Percentiles rank a stretch among this genome's conserved stretches.
Evolutionary conservation across 2,113 vertebrate genomes (phyloP).

Genomic region (Mastomys coucha): DNA sequence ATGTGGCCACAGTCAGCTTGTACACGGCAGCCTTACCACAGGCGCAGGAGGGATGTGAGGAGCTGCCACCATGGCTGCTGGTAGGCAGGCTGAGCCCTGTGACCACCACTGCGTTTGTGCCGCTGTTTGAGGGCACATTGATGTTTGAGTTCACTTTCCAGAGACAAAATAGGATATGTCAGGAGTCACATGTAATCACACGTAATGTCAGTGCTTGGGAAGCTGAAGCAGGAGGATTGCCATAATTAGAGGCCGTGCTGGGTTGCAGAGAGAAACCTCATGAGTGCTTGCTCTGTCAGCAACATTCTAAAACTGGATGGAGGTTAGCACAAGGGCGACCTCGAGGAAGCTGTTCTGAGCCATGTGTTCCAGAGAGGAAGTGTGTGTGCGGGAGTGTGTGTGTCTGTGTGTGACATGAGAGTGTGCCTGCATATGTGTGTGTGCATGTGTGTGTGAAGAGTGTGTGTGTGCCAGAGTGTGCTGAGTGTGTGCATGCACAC

Average conservation of each 20-base stretch:
- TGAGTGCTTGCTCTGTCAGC: background rate
- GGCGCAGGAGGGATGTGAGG: background rate
- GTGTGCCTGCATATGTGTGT: background rate
- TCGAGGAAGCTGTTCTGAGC: background rate
- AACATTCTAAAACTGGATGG: background rate
- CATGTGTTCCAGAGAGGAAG: background rate
- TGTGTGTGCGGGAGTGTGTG: background rate
- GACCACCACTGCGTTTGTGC: rapidly evolving
- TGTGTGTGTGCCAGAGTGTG: too few relatives aligned
- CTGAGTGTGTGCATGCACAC: too few relatives aligned
- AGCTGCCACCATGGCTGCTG: too few relatives aligned
- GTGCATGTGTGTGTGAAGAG: background rate
- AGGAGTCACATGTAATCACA: background rate
- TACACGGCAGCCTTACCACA: background rate
- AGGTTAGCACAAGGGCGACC: background rate
- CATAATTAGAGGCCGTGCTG: too few relatives aligned
- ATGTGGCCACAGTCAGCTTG: background rate
- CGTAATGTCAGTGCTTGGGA: background rate
- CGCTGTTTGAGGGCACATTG: background rate
- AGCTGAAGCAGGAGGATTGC: background rate
- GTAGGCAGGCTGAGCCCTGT: background rate
- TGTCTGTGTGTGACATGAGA: background rate
- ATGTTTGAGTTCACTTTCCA: background rate
- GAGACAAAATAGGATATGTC: background rate
- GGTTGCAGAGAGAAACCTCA: background rate